Conservation (phyloP, 2,113 vertebrate genomes). For the Struthio camelus region DNA sequence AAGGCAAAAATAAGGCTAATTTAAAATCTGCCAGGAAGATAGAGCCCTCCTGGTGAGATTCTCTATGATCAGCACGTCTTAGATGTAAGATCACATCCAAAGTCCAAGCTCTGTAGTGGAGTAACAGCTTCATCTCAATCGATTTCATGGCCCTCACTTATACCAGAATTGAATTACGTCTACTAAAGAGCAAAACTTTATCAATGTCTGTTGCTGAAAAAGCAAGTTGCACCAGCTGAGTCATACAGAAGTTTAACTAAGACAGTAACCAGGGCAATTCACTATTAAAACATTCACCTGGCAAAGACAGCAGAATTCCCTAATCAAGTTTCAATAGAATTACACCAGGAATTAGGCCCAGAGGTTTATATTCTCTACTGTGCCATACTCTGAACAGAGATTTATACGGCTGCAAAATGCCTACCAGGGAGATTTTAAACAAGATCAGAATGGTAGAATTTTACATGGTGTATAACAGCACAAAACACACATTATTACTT, state of each 20-base stretch:
- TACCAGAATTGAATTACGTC: neutral
- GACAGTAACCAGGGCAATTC: neutral
- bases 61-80: neutral
- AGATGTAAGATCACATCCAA: neutral
- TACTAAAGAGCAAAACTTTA: neutral
- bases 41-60: neutral
- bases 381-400: neutral
- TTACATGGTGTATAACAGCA: neutral
- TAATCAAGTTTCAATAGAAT: neutral
- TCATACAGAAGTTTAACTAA: neutral
- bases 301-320: neutral
- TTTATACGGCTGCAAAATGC: neutral
- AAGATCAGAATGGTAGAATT: neutral
- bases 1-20: neutral
- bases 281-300: neutral
- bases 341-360: neutral
- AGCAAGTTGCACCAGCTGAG: neutral
- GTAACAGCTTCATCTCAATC: neutral
- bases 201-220: neutral
- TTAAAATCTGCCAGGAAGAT: slow-evolving; percentile 11
- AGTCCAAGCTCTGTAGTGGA: neutral
- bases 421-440: neutral
- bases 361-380: neutral
- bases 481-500: neutral
- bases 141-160: neutral